Conservation (phyloP, 92 coral and sea anemone species). For the Nematostella vectensis region DNA sequence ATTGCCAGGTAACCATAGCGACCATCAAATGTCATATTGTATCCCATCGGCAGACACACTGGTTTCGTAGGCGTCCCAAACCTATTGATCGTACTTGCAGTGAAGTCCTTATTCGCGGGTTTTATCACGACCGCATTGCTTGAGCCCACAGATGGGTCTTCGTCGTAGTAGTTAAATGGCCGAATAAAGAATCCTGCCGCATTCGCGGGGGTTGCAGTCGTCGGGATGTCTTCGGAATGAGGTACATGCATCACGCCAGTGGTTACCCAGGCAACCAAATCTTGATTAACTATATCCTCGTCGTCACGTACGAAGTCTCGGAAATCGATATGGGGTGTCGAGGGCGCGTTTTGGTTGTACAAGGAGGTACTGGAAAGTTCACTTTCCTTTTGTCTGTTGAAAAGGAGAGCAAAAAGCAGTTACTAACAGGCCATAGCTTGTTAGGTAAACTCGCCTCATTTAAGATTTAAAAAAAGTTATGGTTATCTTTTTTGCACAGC, state of each 20-base stretch:
- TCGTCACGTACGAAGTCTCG: slow-evolving; percentile 23
- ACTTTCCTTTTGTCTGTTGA: slow-evolving; percentile 22
- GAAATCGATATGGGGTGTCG: slow-evolving; percentile 40
- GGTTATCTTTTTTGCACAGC: too few relatives aligned
- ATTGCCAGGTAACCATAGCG: not conserved
- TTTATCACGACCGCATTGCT: slow-evolving; percentile 57
- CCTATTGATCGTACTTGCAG: slow-evolving; percentile 7
- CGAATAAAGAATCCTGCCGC: slow-evolving; percentile 68
- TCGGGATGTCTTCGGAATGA: slow-evolving; percentile 73
- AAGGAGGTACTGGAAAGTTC: slow-evolving; percentile 29
- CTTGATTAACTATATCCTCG: slow-evolving; percentile 38
- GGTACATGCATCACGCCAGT: slow-evolving; percentile 60
- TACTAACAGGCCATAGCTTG: too few relatives aligned
- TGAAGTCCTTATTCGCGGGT: slow-evolving; percentile 24
- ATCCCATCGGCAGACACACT: slow-evolving; percentile 18
- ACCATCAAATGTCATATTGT: slow-evolving; percentile 9
- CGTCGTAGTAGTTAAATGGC: slow-evolving; percentile 84
- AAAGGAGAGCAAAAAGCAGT: not conserved
- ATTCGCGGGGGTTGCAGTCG: slow-evolving; percentile 46
- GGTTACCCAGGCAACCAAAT: slow-evolving; percentile 63
- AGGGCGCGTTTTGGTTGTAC: slow-evolving; percentile 31
- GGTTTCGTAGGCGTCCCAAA: slow-evolving; percentile 30
- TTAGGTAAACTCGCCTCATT: too few relatives aligned
- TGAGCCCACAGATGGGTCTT: slow-evolving; percentile 73
- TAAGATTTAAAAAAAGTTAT: too few relatives aligned